Evolutionary conservation across 2,797 vertebrate genomes (phyloP), one percentile per base, ranked within the genome.

Genomic region (Oreochromis grahami): DNA sequence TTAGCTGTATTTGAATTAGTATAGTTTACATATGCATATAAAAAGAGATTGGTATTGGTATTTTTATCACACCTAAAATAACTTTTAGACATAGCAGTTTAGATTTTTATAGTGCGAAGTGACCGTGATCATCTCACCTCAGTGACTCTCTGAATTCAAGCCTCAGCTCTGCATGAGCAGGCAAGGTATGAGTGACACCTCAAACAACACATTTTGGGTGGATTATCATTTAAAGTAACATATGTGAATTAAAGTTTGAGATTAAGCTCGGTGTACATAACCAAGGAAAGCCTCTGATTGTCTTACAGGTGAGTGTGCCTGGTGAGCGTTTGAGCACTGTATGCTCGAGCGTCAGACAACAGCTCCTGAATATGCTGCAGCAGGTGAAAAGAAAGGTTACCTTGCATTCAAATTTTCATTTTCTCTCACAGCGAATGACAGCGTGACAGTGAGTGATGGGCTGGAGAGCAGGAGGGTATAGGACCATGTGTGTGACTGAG

Each of bases 391-490:
- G 48, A 76, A 91, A 84, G 84, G 89, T 88, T 78, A 85, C 60
- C n/a, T 55, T 24, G 48, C 77, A 84, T 88, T 84, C 90, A 70
- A 80, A 87, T 81, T 85, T 87, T 89, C 52, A 56, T 86, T 88
- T 90, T 86, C 83, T 56, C 77, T 81, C 60, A 34, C 68, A 84
- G 53, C 55, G 84, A 60, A 83, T 87, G 86, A 86, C 81, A 86
- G 79, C 6, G 8, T 87, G 91, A 91, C 84, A 91, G 34, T 91
- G 91, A 95, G 81, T 90, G 91, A 94, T 93, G 84, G 70, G 88
- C 60, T 76, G 72, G 58, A 65, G 77, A 74, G 70, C 76, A 43
- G 63, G 29, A 70, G 52, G 58, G 10, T 24, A 21, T 10, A 38
- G 21, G 14, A 45, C 72, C 74, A 6, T 68, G 65, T 6, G 68